Percentiles rank a stretch among this genome's conserved stretches.
Conservation (phyloP, 2,113 vertebrate species). For the Macrotis lagotis region DNA sequence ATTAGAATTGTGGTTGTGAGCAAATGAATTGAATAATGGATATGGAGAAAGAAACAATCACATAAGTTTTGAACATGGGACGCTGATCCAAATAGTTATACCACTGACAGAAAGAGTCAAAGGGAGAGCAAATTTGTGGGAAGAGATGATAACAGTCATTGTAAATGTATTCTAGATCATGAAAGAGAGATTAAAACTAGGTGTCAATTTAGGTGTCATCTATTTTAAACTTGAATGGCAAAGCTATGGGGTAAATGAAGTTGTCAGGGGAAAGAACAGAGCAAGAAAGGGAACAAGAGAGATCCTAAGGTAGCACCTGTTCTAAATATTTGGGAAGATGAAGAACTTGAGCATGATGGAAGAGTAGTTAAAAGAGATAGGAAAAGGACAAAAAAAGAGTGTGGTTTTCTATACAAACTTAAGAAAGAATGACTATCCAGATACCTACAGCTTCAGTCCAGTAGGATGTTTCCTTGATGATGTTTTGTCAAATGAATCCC, state of each 20-base stretch:
- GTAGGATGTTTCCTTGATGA: neutral
- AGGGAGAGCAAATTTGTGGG: too few relatives aligned
- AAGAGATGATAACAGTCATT: too few relatives aligned
- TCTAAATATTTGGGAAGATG: neutral
- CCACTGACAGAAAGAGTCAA: too few relatives aligned
- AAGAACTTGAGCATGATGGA: neutral
- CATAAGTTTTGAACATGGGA: too few relatives aligned
- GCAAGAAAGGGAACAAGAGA: neutral
- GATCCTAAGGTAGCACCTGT: neutral
- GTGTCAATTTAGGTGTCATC: neutral
- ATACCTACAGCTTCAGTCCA: neutral
- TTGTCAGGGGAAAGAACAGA: neutral
- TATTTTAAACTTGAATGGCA: neutral
- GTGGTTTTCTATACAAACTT: neutral
- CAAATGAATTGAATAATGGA: too few relatives aligned
- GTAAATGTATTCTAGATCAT: too few relatives aligned
- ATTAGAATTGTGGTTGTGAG: too few relatives aligned
- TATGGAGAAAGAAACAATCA: too few relatives aligned
- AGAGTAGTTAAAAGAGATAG: neutral
- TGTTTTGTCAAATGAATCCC: too few relatives aligned
- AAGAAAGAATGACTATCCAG: neutral
- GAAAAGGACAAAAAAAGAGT: neutral
- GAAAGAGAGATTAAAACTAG: neutral
- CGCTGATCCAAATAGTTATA: too few relatives aligned
- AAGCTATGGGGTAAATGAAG: neutral